Evolutionary conservation across 2,797 vertebrate species (phyloP).

Genomic region (Falco cherrug): DNA sequence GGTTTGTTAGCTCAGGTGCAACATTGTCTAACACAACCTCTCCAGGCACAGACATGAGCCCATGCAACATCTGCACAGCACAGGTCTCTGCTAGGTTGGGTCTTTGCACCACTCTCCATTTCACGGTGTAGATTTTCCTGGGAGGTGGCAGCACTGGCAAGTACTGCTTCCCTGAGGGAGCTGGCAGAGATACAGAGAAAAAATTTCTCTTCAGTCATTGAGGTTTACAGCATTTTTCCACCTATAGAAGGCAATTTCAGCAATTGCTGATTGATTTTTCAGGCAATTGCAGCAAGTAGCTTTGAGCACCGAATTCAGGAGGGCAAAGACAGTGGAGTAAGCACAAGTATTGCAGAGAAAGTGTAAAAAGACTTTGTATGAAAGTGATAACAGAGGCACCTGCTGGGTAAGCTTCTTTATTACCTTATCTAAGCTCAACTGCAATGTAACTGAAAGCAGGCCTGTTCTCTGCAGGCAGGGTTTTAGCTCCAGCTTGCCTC

Average conservation of each 20-base stretch:
- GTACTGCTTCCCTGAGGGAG: not conserved
- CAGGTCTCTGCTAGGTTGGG: not conserved
- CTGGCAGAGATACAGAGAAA: not conserved
- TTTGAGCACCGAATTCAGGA: not conserved
- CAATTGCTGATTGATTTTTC: conserved; percentile 39
- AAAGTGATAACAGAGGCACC: not conserved
- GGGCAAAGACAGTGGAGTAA: not conserved
- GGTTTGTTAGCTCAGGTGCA: not conserved
- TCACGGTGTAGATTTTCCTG: not conserved
- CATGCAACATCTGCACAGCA: not conserved
- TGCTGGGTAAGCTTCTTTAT: conserved; percentile 22
- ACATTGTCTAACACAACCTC: not conserved
- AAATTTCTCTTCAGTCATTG: not conserved
- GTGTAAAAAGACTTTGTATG: not conserved
- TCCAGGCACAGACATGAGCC: rapidly evolving
- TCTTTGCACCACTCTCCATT: not conserved
- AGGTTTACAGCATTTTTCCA: not conserved
- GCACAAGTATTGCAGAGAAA: not conserved
- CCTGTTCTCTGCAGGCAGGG: not conserved
- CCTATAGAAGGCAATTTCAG: not conserved
- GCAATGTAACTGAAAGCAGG: not conserved
- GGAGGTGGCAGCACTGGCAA: not conserved
- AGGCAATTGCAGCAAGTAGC: not conserved
- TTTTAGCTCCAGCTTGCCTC: not conserved
- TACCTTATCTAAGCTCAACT: not conserved